Evolutionary conservation across 2,797 vertebrate genomes (phyloP), one percentile per base, ranked within the genome.

Genomic region (Melanotaenia trifasciata): DNA sequence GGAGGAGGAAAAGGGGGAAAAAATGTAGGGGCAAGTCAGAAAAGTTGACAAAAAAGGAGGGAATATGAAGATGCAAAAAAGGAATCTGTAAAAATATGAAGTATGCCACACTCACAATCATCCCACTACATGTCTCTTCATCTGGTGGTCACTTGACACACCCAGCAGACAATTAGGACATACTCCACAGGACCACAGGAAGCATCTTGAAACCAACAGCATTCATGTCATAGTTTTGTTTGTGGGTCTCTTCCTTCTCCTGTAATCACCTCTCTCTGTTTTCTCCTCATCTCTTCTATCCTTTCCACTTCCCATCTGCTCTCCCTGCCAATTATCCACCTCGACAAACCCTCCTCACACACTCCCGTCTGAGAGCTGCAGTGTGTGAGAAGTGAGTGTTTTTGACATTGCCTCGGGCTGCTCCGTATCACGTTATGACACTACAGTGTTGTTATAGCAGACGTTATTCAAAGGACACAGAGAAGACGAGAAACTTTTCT

Each of bases 391-490:
- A 45, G 77, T 3, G 66, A 62, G 67, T 57, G 69, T 86, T 88
- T 89, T 76, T 92, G 91, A 93, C 91, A 89, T 93, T 87, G 92
- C 92, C 90, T 89, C 64, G 33, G 90, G 92, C 89, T 86, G 87
- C 87, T 90, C 68, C 76, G 73, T 85, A 87, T 90, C 91, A 90
- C 80, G 58, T 84, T 76, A 76, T 80, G 59, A 83, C 85, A 85
- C 87, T 85, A 80, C 76, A 70, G 73, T 84, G 88, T 86, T 85
- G 85, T 89, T 84, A 87, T 70, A 78, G 86, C 74, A 80, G 80
- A 83, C 70, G 59, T 83, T 82, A 87, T 85, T 87, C 78, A 80
- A 86, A 90, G 75, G 84, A 84, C 79, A 63, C 36, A 0, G 72
- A 58, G 70, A 59, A 64, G 64, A 70, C 67, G 70, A 72, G 64